Conservation (phyloP, 2,888 invertebrate genomes). For the Agriopis marginaria region DNA sequence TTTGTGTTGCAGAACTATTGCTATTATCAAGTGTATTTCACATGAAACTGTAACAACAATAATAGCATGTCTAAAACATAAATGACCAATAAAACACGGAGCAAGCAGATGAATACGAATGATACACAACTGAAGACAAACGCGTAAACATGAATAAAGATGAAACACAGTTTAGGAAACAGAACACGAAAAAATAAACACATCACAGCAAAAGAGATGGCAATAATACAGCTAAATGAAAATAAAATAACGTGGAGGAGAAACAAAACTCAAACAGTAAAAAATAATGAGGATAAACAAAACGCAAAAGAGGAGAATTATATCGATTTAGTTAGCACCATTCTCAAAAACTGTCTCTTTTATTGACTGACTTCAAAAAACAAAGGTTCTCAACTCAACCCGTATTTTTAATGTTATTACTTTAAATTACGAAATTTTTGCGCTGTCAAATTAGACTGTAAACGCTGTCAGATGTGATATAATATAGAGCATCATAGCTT, state of each 20-base stretch:
- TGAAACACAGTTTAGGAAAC: constrained; percentile 6
- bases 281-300: constrained; percentile 1
- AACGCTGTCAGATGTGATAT: neutral
- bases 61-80: neutral
- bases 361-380: neutral
- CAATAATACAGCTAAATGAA: constrained; percentile 1
- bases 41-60: neutral
- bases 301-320: constrained; percentile 1
- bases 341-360: neutral
- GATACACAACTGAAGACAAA: constrained; percentile 6
- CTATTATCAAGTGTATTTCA: neutral
- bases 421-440: neutral
- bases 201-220: neutral
- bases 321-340: constrained; percentile 2
- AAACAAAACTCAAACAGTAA: constrained; percentile 5
- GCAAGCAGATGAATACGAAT: constrained; percentile 8
- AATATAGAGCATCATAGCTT: neutral
- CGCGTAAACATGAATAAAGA: constrained; percentile 5
- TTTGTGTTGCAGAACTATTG: neutral
- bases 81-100: constrained; percentile 12
- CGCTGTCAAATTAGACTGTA: neutral
- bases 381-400: no score
- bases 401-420: no score
- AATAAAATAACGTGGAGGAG: neutral
- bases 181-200: constrained; percentile 5